Conservation (phyloP, 2,888 invertebrate species). For the Xestoiulus laeticollis region DNA sequence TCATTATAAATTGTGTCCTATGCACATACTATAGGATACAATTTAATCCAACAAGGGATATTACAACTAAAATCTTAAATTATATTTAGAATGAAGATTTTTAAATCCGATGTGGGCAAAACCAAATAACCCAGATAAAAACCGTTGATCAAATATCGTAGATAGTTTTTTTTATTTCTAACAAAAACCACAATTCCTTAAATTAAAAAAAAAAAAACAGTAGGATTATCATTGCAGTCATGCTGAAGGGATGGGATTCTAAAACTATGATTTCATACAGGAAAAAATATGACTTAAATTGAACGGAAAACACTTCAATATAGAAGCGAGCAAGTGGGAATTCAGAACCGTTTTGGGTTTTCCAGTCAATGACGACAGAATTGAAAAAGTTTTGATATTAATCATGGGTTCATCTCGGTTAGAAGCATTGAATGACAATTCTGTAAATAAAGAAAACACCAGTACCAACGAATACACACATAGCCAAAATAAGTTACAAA, state of each 20-base stretch:
- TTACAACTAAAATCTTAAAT: no score
- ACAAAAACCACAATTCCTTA: neutral
- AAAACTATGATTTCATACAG: neutral
- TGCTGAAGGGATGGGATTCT: no score
- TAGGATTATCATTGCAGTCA: neutral
- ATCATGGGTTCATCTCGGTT: neutral
- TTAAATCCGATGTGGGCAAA: no score
- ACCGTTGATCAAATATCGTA: no score
- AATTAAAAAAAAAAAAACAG: neutral
- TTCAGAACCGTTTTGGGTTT: neutral
- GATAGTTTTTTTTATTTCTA: neutral
- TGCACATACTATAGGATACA: no score
- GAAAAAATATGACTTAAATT: neutral
- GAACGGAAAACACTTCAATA: neutral
- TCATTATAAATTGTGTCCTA: no score
- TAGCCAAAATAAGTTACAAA: neutral
- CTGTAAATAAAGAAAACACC: neutral
- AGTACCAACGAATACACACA: neutral
- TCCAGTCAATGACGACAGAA: neutral
- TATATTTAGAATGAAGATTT: no score
- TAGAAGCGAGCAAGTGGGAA: neutral
- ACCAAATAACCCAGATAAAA: no score
- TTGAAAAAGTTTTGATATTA: neutral
- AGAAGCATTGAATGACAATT: conserved; percentile 11
- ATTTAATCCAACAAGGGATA: no score